Percentiles rank a stretch among this genome's conserved stretches.
Evolutionary conservation across 1,140 invertebrate species (phyloP).

Genomic region (Colletes gigas): DNA sequence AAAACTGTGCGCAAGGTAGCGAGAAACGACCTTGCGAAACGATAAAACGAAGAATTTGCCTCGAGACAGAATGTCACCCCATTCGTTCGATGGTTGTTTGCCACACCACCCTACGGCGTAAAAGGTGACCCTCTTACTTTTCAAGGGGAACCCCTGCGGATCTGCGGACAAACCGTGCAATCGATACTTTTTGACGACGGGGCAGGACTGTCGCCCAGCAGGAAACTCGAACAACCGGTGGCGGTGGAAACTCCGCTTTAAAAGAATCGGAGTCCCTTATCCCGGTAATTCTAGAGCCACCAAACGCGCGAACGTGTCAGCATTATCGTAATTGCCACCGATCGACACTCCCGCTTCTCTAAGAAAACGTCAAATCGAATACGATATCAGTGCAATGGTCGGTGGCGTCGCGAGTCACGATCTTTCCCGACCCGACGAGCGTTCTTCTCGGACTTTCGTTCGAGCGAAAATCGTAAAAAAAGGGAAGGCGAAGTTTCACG

Average conservation of each 20-base stretch:
- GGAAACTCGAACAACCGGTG: neutral
- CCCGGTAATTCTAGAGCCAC: too few relatives aligned
- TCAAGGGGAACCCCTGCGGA: conserved; percentile 1
- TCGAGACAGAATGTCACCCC: neutral
- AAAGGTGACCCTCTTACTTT: conserved; percentile 24
- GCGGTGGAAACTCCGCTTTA: neutral
- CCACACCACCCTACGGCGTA: conserved; percentile 6
- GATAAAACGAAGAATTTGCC: conserved; percentile 11
- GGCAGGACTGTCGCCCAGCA: neutral
- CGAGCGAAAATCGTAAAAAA: neutral
- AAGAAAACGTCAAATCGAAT: too few relatives aligned
- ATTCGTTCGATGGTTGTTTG: conserved; percentile 19
- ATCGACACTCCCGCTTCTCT: neutral
- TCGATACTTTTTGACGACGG: conserved; percentile 34
- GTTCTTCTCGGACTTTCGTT: conserved; percentile 2
- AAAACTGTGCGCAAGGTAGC: neutral
- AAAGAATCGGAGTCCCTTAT: too few relatives aligned
- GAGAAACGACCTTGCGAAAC: conserved; percentile 8
- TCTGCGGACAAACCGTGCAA: conserved; percentile 15
- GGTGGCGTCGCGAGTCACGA: neutral
- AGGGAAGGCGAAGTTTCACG: neutral
- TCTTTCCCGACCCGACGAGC: neutral
- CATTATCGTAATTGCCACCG: too few relatives aligned
- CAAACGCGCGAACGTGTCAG: too few relatives aligned
- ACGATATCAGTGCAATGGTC: neutral